A percentile compares a stretch with the other conserved stretches of the same genome.
Conservation (phyloP, 2,797 vertebrate species). For the Typhlichthys subterraneus region DNA sequence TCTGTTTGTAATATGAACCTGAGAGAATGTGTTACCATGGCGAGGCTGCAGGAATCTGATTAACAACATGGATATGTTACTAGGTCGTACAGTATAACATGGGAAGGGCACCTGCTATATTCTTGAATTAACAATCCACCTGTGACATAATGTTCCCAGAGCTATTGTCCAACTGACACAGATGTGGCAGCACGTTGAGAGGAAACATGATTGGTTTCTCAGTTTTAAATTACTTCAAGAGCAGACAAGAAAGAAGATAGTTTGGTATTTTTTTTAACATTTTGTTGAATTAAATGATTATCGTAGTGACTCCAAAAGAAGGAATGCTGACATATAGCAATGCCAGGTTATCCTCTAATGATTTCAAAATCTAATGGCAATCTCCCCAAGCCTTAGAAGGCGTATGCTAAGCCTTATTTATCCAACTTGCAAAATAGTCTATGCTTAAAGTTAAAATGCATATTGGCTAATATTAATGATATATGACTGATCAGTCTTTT, state of each 20-base stretch:
- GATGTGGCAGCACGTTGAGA: background rate
- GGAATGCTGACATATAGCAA: too few relatives aligned
- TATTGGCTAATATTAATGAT: too few relatives aligned
- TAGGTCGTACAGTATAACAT: constrained; percentile 12
- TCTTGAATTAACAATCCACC: background rate
- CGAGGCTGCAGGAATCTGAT: constrained; percentile 36
- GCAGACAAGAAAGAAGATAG: constrained; percentile 19
- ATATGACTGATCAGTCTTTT: too few relatives aligned
- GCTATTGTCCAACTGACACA: background rate
- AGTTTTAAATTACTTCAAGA: constrained; percentile 2
- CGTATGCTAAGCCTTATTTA: too few relatives aligned
- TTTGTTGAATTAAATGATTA: too few relatives aligned
- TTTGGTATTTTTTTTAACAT: constrained; percentile 14
- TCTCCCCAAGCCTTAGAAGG: too few relatives aligned
- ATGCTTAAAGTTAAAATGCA: too few relatives aligned
- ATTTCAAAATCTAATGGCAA: too few relatives aligned
- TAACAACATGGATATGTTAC: constrained; percentile 28
- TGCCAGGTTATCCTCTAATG: too few relatives aligned
- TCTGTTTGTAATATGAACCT: constrained; percentile 26
- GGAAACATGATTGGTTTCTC: constrained; percentile 7
- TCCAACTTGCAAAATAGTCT: too few relatives aligned
- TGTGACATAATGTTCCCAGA: constrained; percentile 3
- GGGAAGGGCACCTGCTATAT: background rate
- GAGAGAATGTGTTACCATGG: constrained; percentile 39
- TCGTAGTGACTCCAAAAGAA: too few relatives aligned